Conservation (phyloP, 1,140 invertebrate species). For the Drosophila kohkoa region DNA sequence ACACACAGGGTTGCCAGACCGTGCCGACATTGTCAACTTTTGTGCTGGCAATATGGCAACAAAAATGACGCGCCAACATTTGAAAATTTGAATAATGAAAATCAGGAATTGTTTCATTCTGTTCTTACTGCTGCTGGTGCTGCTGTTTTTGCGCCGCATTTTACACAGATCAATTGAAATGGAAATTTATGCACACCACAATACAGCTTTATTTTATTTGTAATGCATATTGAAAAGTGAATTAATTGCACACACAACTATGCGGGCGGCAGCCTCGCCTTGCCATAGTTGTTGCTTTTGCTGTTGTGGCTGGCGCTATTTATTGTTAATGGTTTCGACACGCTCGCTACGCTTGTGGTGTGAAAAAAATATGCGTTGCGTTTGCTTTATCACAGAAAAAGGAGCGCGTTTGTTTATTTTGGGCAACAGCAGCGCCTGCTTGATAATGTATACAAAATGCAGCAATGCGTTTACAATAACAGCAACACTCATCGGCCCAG, state of each 20-base stretch:
- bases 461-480: conserved; percentile 57
- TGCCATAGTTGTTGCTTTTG: conserved; percentile 54
- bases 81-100: conserved; percentile 43
- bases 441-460: conserved; percentile 77
- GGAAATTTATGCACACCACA: conserved; percentile 61
- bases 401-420: conserved; percentile 51
- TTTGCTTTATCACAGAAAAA: conserved; percentile 70
- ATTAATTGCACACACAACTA: conserved; percentile 76
- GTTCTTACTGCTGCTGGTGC: conserved; percentile 13
- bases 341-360: conserved; percentile 64
- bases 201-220: conserved; percentile 41
- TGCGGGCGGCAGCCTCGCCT: conserved; percentile 70
- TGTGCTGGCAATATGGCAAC: conserved; percentile 48
- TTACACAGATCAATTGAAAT: conserved; percentile 60
- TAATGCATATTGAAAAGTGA: conserved; percentile 71
- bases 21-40: conserved; percentile 35
- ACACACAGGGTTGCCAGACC: conserved; percentile 65
- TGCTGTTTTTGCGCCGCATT: conserved; percentile 39
- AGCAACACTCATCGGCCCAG: conserved; percentile 40
- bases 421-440: conserved; percentile 46
- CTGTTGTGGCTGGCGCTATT: conserved; percentile 36
- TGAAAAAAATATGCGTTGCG: conserved; percentile 72
- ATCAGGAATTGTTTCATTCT: conserved; percentile 17
- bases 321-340: conserved; percentile 69
- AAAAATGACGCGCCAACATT: conserved; percentile 61